These are phyloP conservation scores for Drosophila merina DNA, from an alignment of 2,888 invertebrate genomes.

Conservation along the genomic window DNA sequence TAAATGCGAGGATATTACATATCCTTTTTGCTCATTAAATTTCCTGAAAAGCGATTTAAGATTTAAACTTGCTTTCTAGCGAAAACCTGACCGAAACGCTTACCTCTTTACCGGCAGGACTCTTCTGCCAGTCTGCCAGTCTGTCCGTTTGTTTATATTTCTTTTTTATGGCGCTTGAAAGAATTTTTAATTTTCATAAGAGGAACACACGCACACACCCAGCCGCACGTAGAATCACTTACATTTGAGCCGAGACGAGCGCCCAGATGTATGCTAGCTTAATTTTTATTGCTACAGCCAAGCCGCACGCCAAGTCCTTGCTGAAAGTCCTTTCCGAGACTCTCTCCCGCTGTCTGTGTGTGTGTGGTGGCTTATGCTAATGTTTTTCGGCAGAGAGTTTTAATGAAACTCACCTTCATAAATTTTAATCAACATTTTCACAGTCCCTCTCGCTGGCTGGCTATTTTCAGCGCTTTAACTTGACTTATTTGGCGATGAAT, in stretches of 20 bases:
- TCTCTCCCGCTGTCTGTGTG: neutral
- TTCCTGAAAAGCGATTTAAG: neutral
- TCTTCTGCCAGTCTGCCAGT: conserved; percentile 20
- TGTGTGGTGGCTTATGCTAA: conserved; percentile 64
- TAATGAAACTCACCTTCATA: conserved; percentile 63
- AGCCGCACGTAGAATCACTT: conserved; percentile 8
- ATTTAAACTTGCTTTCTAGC: neutral
- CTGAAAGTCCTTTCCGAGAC: neutral
- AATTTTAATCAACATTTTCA: conserved; percentile 65
- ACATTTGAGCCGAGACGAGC: conserved; percentile 17
- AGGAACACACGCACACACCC: conserved; percentile 48
- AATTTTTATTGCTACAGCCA: conserved; percentile 68
- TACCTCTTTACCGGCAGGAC: neutral
- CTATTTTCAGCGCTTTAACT: conserved; percentile 21
- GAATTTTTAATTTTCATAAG: conserved; percentile 79
- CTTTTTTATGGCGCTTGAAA: conserved; percentile 56
- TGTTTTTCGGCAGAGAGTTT: conserved; percentile 54
- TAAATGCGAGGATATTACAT: neutral
- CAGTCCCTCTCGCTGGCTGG: conserved; percentile 9
- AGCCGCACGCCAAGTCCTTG: conserved; percentile 41
- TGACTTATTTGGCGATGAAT: conserved; percentile 1
- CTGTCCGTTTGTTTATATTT: conserved; percentile 22
- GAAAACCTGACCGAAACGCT: conserved; percentile 1
- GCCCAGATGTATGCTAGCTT: conserved; percentile 63
- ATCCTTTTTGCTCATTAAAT: neutral